A percentile compares a stretch with the other conserved stretches of the same genome.
phyloP scores from a whole-genome alignment of 2,113 vertebrate genomes.

The Brachypteracias leptosomus region DNA sequence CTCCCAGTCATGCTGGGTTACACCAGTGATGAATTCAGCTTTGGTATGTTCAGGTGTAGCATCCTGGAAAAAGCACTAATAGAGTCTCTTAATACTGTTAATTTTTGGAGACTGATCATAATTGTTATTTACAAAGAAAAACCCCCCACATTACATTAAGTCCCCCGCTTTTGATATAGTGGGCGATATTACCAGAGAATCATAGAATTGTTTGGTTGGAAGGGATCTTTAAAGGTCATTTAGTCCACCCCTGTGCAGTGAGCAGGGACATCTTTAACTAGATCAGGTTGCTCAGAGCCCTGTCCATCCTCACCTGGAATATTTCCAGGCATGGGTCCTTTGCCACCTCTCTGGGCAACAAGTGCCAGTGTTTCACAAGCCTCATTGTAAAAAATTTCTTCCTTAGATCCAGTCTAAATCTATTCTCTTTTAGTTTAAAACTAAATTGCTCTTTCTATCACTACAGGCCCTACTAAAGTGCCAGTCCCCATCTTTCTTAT shows the following conservation, averaged over 20 bases:
- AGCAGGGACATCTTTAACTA: background rate
- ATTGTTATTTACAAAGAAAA: background rate
- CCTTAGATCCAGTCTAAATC: background rate
- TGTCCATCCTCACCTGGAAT: background rate
- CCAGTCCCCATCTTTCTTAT: background rate
- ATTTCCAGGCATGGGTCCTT: background rate
- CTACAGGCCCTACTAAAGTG: background rate
- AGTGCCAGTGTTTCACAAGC: background rate
- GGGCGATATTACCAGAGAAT: background rate
- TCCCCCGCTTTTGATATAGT: background rate
- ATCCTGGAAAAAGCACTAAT: background rate
- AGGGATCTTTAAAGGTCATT: background rate
- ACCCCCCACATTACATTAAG: background rate
- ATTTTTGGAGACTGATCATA: background rate
- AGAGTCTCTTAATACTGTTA: background rate
- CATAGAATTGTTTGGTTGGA: background rate
- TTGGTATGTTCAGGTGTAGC: background rate
- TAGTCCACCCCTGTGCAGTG: background rate
- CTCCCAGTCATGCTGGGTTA: background rate
- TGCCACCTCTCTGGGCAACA: background rate
- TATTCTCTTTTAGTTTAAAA: background rate
- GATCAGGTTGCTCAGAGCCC: background rate
- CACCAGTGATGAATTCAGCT: background rate
- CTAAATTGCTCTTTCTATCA: background rate
- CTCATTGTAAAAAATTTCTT: background rate